Percentiles rank a stretch among this genome's conserved stretches.
These are phyloP conservation scores for Coptotermes formosanus DNA, from an alignment of 1,140 invertebrate genomes.

Conservation along the genomic window DNA sequence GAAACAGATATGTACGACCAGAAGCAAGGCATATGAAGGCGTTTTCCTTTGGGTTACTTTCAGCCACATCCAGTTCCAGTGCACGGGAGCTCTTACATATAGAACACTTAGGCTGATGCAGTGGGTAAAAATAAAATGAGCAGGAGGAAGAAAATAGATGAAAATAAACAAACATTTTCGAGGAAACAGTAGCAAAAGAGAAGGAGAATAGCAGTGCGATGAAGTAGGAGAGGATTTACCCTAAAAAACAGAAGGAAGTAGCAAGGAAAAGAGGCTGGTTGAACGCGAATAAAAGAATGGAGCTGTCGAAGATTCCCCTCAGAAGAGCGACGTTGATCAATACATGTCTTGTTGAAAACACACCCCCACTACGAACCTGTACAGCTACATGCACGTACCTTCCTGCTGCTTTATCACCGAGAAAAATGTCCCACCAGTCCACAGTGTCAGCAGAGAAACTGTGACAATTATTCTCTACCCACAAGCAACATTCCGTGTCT, in stretches of 20 bases:
- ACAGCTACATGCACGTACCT: background rate
- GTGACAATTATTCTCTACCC: background rate
- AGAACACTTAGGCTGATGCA: constrained; percentile 2
- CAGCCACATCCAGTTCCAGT: background rate
- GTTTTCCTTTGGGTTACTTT: background rate
- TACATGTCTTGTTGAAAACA: constrained; percentile 13
- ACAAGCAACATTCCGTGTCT: background rate
- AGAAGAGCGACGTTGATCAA: background rate
- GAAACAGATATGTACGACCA: background rate
- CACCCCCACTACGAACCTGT: background rate
- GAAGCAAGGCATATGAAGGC: background rate
- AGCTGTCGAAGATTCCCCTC: constrained; percentile 7
- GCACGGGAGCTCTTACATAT: background rate
- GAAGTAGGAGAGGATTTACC: background rate
- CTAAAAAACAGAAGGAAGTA: background rate
- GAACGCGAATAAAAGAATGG: background rate
- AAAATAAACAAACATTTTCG: constrained; percentile 2
- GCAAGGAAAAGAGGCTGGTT: background rate
- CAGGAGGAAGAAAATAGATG: background rate
- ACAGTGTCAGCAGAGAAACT: background rate
- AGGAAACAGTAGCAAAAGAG: constrained; percentile 8
- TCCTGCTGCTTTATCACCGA: constrained; percentile 3
- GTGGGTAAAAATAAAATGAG: background rate
- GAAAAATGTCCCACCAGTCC: constrained; percentile 10
- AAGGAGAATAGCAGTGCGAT: background rate